Evolutionary conservation across 2,888 invertebrate species (phyloP).

Genomic region (Drosophila monieri): DNA sequence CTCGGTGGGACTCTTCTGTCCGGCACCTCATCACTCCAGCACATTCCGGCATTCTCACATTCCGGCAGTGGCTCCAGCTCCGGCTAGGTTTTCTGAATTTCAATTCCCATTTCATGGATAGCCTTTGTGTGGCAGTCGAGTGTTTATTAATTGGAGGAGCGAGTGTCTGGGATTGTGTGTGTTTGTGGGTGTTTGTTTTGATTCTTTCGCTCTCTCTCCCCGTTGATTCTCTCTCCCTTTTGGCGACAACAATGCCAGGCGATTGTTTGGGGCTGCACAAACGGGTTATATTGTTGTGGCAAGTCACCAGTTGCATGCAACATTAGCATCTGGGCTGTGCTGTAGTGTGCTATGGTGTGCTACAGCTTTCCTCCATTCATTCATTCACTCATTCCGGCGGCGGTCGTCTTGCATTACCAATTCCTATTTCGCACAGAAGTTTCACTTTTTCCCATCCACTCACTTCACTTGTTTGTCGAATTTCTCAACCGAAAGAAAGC

Average conservation of each 20-base stretch:
- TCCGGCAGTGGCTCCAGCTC: constrained; percentile 4
- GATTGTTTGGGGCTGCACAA: constrained; percentile 40
- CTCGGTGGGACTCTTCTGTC: constrained; percentile 10
- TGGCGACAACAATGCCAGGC: constrained; percentile 31
- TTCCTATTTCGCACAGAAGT: constrained; percentile 41
- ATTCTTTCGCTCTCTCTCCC: constrained; percentile 16
- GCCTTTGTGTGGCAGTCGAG: constrained; percentile 10
- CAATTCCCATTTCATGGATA: constrained; percentile 50
- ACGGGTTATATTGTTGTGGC: constrained; percentile 61
- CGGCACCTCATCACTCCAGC: constrained; percentile 4
- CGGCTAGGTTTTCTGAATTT: constrained; percentile 43
- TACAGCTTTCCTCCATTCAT: constrained; percentile 53
- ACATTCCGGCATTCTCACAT: constrained; percentile 15
- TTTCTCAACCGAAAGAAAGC: constrained; percentile 22
- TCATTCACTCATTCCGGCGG: constrained; percentile 18
- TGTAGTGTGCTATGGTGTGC: background rate
- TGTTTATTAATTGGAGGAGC: constrained; percentile 54
- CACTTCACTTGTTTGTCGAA: background rate
- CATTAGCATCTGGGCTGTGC: constrained; percentile 48
- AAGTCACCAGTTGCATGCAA: constrained; percentile 48
- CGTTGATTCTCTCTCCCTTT: background rate
- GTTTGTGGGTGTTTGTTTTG: constrained; percentile 38
- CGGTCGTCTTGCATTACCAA: constrained; percentile 38
- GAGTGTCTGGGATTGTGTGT: too few relatives aligned
- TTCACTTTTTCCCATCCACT: constrained; percentile 45